Evolutionary conservation across 2,888 invertebrate species (phyloP), one percentile per base, ranked within the genome.

Genomic region (Liposcelis brunnea): DNA sequence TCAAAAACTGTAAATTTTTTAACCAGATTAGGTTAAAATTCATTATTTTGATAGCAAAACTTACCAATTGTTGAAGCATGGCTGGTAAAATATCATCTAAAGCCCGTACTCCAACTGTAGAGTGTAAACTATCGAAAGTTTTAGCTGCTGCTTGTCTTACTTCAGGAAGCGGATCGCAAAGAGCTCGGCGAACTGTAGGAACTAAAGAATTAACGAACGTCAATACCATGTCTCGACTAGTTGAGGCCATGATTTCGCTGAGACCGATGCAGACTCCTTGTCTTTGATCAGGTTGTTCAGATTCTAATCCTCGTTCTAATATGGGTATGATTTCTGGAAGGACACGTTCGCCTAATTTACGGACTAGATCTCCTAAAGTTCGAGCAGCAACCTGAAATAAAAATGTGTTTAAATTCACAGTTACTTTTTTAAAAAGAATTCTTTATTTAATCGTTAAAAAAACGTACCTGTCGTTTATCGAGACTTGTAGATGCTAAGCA

Each of bases 191-290:
- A n/a, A 98, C 91, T 0, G 94, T 95, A 2, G 95, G 94, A 7
- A 89, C 81, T 45, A 91, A 65, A 52, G 82, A 85, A 61, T 85
- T 82, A 2, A 86, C 83, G 63, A 86, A 90, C 49, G 86, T 82
- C 36, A 91, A 68, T 42, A 93, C 90, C 77, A 90, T 89, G 58
- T 97, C 97, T 55, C 80, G 78, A 47, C 89, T 91, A 3, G 95
- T 97, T 43, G 94, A 93, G 4, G 82, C 80, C 80, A 98, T 93
- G 57, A 98, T 98, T 71, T 98, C 97, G 1, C 91, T 87, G 31
- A 98, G 72, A 1, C 94, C 98, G 60, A 97, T 93, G 63, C 98
- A 97, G 7, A 98, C 97, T 52, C 98, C 98, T 66, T 97, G 94
- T 12, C 98, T 71, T 68, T 97, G 93, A 66, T 97, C 95, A 0